Conservation (phyloP, 2,113 vertebrate genomes). For the Notarius quadriscutis region DNA sequence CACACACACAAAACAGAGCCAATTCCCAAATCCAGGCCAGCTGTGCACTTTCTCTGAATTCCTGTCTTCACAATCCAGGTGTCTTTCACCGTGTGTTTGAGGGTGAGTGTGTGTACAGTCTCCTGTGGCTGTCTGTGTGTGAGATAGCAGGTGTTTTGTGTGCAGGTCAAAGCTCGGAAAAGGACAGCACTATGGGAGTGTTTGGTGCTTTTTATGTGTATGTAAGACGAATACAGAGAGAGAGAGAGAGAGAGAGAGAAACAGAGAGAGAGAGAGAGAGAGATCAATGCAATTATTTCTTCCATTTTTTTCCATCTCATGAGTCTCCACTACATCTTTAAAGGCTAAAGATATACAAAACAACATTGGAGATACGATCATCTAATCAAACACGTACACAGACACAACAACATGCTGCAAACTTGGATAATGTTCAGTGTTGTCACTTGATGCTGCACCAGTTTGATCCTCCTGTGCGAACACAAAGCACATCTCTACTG, state of each 20-base stretch:
- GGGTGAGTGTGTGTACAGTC: conserved; percentile 29
- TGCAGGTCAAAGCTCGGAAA: conserved; percentile 42
- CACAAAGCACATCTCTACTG: neutral
- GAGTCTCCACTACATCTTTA: neutral
- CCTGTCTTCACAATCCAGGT: conserved; percentile 37
- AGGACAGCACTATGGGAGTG: conserved; percentile 20
- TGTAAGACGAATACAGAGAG: neutral
- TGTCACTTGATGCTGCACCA: neutral
- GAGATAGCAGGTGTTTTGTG: conserved; percentile 40
- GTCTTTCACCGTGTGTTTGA: conserved; percentile 42
- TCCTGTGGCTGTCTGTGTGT: conserved; percentile 35
- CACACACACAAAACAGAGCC: conserved; percentile 9
- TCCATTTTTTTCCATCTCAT: neutral
- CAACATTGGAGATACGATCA: neutral
- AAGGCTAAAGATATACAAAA: neutral
- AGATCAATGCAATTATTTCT: neutral
- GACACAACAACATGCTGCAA: neutral
- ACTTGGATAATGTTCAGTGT: neutral
- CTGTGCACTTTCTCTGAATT: conserved; percentile 46
- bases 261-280: neutral
- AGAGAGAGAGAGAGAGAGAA: neutral
- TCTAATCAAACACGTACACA: conserved; percentile 3
- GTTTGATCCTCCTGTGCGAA: neutral
- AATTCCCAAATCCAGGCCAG: conserved; percentile 42
- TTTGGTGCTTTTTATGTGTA: neutral